Base-by-base conservation (phyloP, 1,140 invertebrate genomes). In the Drosophila subobscura region DNA sequence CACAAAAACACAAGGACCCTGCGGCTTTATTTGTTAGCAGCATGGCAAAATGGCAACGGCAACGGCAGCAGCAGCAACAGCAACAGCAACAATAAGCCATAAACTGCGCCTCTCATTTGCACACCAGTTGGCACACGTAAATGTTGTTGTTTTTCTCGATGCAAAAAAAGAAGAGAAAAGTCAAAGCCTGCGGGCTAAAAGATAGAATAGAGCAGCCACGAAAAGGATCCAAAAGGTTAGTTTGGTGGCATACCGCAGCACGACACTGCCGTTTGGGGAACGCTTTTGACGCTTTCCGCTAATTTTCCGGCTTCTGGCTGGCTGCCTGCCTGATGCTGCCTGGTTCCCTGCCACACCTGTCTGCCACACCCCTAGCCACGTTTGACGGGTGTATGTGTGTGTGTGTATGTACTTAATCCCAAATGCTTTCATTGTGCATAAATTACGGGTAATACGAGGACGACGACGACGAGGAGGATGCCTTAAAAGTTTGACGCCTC, bases 231-330 rank as follows among this genome's bases (percentile, higher is more conserved):
- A 7, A 41, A 46, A 51, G 50, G 63, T 74, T 65, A 75, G 72
- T 37, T 33, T 37, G 33, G 33, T 37, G 33, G 59, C 68, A 77
- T 71, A 64, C 71, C 74, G 77, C 33, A 37, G 33, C 33, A 10
- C 77, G 77, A 86, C 83, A 86, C 68, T 88, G 83, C 78, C 78
- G 83, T 89, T 86, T 81, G 78, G 83, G 83, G 83, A 86, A 72
- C 78, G 74, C 83, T 88, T 86, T 86, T 86, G 84, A 83, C 78
- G 83, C 83, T 86, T 88, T 86, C 83, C 83, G 83, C 83, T 88
- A 86, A 86, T 86, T 86, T 86, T 86, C 83, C 83, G 83, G 78
- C 65, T 88, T 81, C 33, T 37, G 33, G 33, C 33, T 33, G n/a
- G 3, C 33, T 37, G 33, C 8, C 33, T 37, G 29, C 8, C 10